A percentile compares a stretch with the other conserved stretches of the same genome.
These are phyloP conservation scores for Agelaius tricolor DNA, from an alignment of 2,113 vertebrate species.

Conservation along the genomic window DNA sequence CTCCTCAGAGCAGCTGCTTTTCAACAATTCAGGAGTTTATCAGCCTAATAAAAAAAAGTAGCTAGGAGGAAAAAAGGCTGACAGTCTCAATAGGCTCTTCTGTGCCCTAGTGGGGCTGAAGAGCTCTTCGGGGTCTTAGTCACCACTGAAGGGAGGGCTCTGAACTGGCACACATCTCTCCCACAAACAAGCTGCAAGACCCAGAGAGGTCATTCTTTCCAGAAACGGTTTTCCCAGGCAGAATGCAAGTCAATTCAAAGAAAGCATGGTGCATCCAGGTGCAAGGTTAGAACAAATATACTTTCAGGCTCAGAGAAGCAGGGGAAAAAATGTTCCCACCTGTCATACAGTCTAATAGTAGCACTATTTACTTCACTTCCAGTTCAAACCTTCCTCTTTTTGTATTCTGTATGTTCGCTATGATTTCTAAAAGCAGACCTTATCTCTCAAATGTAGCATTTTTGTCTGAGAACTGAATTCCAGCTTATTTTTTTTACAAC, in stretches of 20 bases:
- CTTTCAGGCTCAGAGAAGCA: slow-evolving; percentile 33
- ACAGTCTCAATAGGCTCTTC: slow-evolving; percentile 68
- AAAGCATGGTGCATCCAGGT: slow-evolving; percentile 34
- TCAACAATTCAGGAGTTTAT: slow-evolving; percentile 76
- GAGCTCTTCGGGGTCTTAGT: slow-evolving; percentile 72
- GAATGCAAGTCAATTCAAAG: slow-evolving; percentile 52
- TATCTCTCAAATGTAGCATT: not conserved
- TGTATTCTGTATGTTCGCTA: not conserved
- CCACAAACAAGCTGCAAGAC: slow-evolving; percentile 51
- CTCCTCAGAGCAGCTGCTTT: slow-evolving; percentile 70
- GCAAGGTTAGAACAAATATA: slow-evolving; percentile 66
- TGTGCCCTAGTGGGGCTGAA: slow-evolving; percentile 62
- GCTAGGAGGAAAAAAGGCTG: slow-evolving; percentile 65
- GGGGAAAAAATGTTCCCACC: not conserved
- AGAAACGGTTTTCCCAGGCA: slow-evolving; percentile 73
- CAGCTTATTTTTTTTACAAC: not conserved
- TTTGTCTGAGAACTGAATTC: not conserved
- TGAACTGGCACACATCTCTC: slow-evolving; percentile 56
- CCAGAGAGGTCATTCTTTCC: slow-evolving; percentile 50
- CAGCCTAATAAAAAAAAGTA: slow-evolving; percentile 66
- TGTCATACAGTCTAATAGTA: not conserved
- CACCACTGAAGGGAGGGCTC: slow-evolving; percentile 27
- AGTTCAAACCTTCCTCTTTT: not conserved
- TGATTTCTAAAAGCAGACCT: not conserved
- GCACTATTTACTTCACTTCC: not conserved